These are phyloP conservation scores for Apamea epomidion DNA, from an alignment of 2,888 invertebrate genomes.

Conservation along the genomic window DNA sequence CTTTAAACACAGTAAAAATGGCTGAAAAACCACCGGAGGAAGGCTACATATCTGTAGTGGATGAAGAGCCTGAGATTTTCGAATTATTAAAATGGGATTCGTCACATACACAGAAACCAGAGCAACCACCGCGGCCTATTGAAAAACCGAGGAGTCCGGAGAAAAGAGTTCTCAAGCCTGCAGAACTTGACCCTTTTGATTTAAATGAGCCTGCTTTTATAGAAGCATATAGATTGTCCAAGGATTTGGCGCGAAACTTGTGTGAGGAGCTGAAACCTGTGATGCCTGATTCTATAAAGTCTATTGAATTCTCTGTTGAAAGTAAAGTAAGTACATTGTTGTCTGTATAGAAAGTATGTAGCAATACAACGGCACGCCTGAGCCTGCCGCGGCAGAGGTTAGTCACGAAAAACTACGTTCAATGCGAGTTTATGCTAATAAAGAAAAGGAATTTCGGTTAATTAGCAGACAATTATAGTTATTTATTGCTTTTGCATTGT, in stretches of 20 bases:
- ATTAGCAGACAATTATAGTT: constrained; percentile 3
- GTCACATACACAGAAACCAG: constrained; percentile 81
- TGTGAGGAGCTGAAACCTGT: constrained; percentile 84
- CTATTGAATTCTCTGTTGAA: constrained; percentile 86
- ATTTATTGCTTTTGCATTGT: neutral
- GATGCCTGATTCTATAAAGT: constrained; percentile 85
- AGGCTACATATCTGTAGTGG: constrained; percentile 87
- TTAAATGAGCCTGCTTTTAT: constrained; percentile 82
- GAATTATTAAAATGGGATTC: constrained; percentile 87
- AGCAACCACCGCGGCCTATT: constrained; percentile 74
- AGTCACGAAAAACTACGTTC: constrained; percentile 18
- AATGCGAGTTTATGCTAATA: neutral
- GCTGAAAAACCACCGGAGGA: constrained; percentile 87
- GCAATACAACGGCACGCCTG: constrained; percentile 19
- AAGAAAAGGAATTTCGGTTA: neutral
- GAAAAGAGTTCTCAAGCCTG: constrained; percentile 80
- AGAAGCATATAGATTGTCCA: constrained; percentile 83
- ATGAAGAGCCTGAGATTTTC: constrained; percentile 87
- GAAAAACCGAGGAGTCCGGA: constrained; percentile 84
- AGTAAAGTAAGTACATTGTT: constrained; percentile 79
- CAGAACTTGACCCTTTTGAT: constrained; percentile 84
- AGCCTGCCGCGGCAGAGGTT: neutral
- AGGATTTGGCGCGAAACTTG: constrained; percentile 82
- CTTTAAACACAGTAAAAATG: constrained; percentile 77
- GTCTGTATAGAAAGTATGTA: constrained; percentile 44